A percentile compares a stretch with the other conserved stretches of the same genome.
Conservation (phyloP, 2,797 vertebrate species). For the Aldrovandia affinis region DNA sequence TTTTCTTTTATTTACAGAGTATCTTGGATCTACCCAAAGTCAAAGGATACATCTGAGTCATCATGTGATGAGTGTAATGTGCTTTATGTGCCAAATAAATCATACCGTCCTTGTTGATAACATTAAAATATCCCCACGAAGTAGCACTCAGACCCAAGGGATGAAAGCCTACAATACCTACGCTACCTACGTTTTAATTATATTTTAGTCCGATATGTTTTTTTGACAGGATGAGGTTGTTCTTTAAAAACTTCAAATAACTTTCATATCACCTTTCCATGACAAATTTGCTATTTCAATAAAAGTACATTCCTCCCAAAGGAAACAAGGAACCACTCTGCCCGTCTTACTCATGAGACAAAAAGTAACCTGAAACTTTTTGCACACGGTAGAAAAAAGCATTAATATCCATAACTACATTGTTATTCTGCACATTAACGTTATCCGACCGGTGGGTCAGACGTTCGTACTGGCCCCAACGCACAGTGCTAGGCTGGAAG, state of each 20-base stretch:
- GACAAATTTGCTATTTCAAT: background rate
- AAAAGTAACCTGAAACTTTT: background rate
- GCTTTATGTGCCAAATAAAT: conserved; percentile 4
- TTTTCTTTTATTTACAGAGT: background rate
- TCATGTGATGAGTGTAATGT: conserved; percentile 11
- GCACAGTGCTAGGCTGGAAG: background rate
- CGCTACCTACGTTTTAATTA: background rate
- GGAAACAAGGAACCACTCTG: background rate
- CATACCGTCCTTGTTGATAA: conserved; percentile 12
- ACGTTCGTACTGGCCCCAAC: background rate
- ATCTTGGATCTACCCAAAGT: background rate
- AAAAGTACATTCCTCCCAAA: background rate
- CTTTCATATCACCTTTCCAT: background rate
- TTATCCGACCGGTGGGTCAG: background rate
- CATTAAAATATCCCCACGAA: background rate
- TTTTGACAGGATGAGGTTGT: conserved; percentile 1
- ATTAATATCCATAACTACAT: background rate
- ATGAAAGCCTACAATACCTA: background rate
- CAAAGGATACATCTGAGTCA: conserved; percentile 19
- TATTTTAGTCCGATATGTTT: background rate
- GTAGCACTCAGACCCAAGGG: background rate
- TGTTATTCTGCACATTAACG: conserved; percentile 7
- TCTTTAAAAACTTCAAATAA: background rate
- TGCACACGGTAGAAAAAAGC: background rate
- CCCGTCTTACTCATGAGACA: background rate